phyloP scores from a whole-genome alignment of 1,140 invertebrate genomes.

The Brachionus plicatilis region DNA sequence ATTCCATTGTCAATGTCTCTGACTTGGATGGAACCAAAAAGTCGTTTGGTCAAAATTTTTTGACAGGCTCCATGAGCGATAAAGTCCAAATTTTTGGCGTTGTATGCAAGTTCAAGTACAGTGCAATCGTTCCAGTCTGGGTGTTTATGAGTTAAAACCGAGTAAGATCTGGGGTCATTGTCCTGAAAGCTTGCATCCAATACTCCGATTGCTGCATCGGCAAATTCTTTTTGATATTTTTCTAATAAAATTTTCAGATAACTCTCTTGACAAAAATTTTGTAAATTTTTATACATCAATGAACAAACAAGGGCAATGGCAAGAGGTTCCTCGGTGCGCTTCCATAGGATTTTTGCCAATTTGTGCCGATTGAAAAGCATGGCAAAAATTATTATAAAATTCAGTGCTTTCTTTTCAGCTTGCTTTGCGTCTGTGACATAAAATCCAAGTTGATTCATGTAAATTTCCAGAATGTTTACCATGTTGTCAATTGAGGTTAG shows the following conservation, averaged over 20 bases:
- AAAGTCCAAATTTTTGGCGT: slow-evolving; percentile 51
- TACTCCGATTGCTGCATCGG: slow-evolving; percentile 53
- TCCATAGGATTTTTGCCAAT: slow-evolving; percentile 56
- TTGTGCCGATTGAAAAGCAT: slow-evolving; percentile 51
- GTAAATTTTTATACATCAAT: slow-evolving; percentile 45
- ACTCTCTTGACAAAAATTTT: slow-evolving; percentile 44
- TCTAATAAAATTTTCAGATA: slow-evolving; percentile 44
- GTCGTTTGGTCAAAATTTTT: slow-evolving; percentile 54
- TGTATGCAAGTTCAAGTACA: slow-evolving; percentile 49
- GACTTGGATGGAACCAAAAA: slow-evolving; percentile 52
- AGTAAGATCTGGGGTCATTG: slow-evolving; percentile 49
- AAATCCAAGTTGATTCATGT: slow-evolving; percentile 48
- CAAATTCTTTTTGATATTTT: slow-evolving; percentile 52
- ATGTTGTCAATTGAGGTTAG: slow-evolving; percentile 51
- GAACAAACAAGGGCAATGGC: slow-evolving; percentile 54
- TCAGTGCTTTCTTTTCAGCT: slow-evolving; percentile 50
- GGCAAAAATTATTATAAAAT: slow-evolving; percentile 53
- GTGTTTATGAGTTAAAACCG: slow-evolving; percentile 50
- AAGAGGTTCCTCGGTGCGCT: slow-evolving; percentile 55
- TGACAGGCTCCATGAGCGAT: slow-evolving; percentile 58
- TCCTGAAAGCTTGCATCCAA: slow-evolving; percentile 53
- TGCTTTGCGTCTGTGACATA: slow-evolving; percentile 48
- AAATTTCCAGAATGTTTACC: slow-evolving; percentile 51
- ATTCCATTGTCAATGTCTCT: slow-evolving; percentile 52
- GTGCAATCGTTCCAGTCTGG: slow-evolving; percentile 53